Base-by-base conservation (phyloP, 2,888 invertebrate species). In the Oscheius sp. region DNA sequence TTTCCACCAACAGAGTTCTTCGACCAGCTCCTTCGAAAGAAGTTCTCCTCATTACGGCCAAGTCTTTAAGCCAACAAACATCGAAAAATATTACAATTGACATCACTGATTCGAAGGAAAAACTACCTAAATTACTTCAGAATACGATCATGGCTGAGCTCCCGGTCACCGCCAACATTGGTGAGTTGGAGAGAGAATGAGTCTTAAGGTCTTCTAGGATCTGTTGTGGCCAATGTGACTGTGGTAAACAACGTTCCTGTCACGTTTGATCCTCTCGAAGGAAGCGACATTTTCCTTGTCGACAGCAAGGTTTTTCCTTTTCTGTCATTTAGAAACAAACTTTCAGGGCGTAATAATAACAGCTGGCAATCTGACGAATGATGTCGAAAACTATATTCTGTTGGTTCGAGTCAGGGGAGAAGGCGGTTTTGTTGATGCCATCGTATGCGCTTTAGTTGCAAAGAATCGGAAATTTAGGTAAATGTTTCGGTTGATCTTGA, bases 401-500 rank as follows among this genome's bases (percentile, higher is more conserved):
- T n/a, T 42, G 1, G 45, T 31, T 17, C 25, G 45, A 42, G 61
- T 27, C 25, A 12, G 8, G 8, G 45, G 45, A 25, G n/a, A 25
- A 8, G 45, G 45, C 17, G 61, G 61, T 0, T 23, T 25, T 4
- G 8, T 45, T 4, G 45, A 29, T 20, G 45, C 61, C n/a, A 61
- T 34, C 1, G 57, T 57, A 37, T 8, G 20, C 25, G 12, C 3
- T 20, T 34, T 25, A 1, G 25, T 20, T 23, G 23, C 12, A 15
- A n/a, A 15, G 4, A 3, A 42, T 17, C 42, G 10, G n/a, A 1
- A 12, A 15, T 65, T 23, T 27, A 65, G 65, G 39, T 67, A 1
- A 42, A 55, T 17, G 37, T 67, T 12, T 39, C 39, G 12, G 67
- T 67, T 23, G 67, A 57, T 25, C 25, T 23, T 15, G 48, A 55